Conservation (phyloP, 2,888 invertebrate species). For the Chironomus riparius region DNA sequence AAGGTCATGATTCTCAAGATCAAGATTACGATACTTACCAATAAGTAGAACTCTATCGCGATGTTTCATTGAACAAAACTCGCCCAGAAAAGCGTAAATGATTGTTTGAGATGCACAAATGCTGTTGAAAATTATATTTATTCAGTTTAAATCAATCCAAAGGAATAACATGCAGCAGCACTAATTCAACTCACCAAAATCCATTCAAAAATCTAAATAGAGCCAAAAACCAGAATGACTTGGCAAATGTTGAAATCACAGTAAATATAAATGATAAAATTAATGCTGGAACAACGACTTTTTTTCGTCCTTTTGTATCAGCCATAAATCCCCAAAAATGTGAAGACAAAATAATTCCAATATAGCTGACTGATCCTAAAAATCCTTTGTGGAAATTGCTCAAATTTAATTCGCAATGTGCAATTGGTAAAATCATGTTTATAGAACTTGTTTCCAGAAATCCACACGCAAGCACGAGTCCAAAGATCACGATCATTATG, state of each 20-base stretch:
- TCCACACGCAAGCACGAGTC: conserved; percentile 46
- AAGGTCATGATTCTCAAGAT: no score
- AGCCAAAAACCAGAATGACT: conserved; percentile 46
- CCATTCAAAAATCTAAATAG: conserved; percentile 47
- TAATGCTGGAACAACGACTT: conserved; percentile 44
- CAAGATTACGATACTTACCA: neutral
- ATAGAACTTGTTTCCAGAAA: conserved; percentile 42
- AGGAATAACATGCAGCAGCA: no score
- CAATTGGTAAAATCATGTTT: conserved; percentile 47
- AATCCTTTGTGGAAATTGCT: conserved; percentile 39
- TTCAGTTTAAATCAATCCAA: no score
- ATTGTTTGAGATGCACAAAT: neutral
- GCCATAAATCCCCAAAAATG: conserved; percentile 52
- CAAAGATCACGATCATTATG: conserved; percentile 43
- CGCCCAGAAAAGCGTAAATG: neutral
- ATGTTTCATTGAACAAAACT: neutral
- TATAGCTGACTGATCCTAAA: conserved; percentile 37
- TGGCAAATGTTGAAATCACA: conserved; percentile 44
- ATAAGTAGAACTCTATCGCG: neutral
- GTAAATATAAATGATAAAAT: conserved; percentile 44
- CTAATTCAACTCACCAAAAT: neutral
- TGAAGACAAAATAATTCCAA: conserved; percentile 48
- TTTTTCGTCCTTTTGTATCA: conserved; percentile 47
- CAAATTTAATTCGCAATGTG: conserved; percentile 41
- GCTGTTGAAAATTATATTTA: neutral